Base-by-base conservation (phyloP, 2,797 vertebrate genomes). In the Falco berigora region DNA sequence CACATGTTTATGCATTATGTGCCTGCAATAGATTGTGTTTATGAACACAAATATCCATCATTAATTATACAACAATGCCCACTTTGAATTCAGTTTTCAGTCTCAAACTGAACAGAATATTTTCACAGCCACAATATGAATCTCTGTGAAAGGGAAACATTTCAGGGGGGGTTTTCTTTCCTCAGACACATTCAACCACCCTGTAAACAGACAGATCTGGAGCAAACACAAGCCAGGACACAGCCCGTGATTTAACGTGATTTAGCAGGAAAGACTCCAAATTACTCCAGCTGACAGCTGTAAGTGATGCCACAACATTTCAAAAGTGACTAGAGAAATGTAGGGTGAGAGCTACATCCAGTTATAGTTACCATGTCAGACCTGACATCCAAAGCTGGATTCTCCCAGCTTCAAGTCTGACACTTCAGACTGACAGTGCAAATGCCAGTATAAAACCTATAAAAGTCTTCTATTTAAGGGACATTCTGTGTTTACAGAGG, bases 271-370 rank as follows among this genome's bases (percentile, higher is more conserved):
- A 78, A 72, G 30, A 61, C 12, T 28, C 42, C 1, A 3, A 79
- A n/a, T 67, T 66, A 38, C 19, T 25, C 24, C 47, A 69, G 36
- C 71, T 92, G 72, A 80, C 36, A 56, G 72, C 47, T 56, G 53
- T 23, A 67, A 67, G 44, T 32, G 68, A 53, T 42, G 47, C 34
- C 21, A 56, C 49, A 55, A 23, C 13, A 9, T 9, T 22, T 63
- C 22, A 44, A 17, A 63, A 32, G 28, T 19, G 47, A 62, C 56
- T 27, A 42, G n/a, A n/a, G 47, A 44, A 59, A 64, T 1, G 17
- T 13, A 74, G 46, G 53, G 4, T 2, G 4, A 59, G 28, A 5
- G 24, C 5, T 21, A 15, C 0, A 0, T 15, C 24, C 58, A 40
- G 22, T 44, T 46, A 25, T 1, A 25, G 50, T 36, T 19, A 25